These are phyloP conservation scores for Myanophis thanlyinensis DNA, from an alignment of 2,113 vertebrate genomes.

Conservation along the genomic window DNA sequence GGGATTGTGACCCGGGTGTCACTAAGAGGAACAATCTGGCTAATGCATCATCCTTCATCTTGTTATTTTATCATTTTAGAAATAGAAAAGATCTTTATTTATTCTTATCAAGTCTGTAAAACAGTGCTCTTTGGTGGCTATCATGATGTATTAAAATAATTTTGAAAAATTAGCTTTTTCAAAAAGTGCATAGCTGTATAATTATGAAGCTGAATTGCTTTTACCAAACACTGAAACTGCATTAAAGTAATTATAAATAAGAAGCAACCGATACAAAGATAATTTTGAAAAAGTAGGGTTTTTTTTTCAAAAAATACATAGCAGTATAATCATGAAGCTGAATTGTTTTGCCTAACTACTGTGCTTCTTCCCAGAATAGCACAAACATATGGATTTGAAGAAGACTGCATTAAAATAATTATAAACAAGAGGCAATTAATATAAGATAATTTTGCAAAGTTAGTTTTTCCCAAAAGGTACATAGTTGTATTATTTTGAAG, in stretches of 20 bases:
- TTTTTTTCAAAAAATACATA: neutral
- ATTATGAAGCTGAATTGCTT: neutral
- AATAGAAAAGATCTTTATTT: neutral
- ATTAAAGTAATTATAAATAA: constrained; percentile 81
- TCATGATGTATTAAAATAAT: neutral
- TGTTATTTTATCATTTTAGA: neutral
- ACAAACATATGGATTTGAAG: constrained; percentile 70
- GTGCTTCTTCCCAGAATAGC: constrained; percentile 73
- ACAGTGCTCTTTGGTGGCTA: neutral
- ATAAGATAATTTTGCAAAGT: constrained; percentile 60
- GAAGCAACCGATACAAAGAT: constrained; percentile 77
- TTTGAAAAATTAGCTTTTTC: constrained; percentile 24
- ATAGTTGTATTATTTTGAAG: neutral
- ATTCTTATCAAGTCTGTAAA: neutral
- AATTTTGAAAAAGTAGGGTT: constrained; percentile 10
- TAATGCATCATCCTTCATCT: neutral
- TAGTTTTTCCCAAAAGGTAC: neutral
- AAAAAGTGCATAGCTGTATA: neutral
- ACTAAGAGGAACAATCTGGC: neutral
- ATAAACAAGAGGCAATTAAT: constrained; percentile 80
- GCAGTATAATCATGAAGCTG: neutral
- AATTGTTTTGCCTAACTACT: constrained; percentile 31
- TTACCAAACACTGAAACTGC: constrained; percentile 55
- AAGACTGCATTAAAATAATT: constrained; percentile 77
- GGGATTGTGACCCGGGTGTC: neutral